Conservation (phyloP, 2,797 vertebrate genomes). For the Florisuga fusca region DNA sequence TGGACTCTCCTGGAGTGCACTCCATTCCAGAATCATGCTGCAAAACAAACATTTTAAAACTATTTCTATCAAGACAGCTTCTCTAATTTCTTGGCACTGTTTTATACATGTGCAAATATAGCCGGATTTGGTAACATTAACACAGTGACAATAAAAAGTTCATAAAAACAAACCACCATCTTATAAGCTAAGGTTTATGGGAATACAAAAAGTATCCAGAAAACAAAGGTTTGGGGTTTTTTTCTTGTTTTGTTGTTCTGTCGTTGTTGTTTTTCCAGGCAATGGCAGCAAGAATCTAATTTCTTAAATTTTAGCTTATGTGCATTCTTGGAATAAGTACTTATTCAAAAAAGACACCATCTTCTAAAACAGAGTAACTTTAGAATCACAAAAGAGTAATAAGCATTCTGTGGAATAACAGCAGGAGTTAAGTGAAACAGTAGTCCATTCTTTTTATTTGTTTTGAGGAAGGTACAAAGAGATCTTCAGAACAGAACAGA, state of each 20-base stretch:
- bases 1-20: slow-evolving; percentile 95
- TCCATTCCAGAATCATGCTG: slow-evolving; percentile 96
- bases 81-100: not conserved
- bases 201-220: not conserved
- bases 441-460: not conserved
- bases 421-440: not conserved
- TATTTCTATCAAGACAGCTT: not conserved
- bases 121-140: not conserved
- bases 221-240: not conserved
- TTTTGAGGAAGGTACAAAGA: not conserved
- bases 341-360: not conserved
- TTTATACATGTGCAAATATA: not conserved
- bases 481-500: not conserved
- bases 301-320: not conserved
- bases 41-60: slow-evolving; percentile 58
- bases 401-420: not conserved
- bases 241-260: not conserved
- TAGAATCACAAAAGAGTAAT: not conserved
- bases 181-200: not conserved
- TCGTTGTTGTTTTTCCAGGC: not conserved
- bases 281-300: not conserved
- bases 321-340: not conserved
- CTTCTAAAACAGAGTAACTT: not conserved
- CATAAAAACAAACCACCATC: not conserved
- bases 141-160: not conserved